Evolutionary conservation across 37 sponge, comb jelly and placozoan species (phyloP), one percentile per base, ranked within the genome.

Genomic region (Mnemiopsis leidyi): DNA sequence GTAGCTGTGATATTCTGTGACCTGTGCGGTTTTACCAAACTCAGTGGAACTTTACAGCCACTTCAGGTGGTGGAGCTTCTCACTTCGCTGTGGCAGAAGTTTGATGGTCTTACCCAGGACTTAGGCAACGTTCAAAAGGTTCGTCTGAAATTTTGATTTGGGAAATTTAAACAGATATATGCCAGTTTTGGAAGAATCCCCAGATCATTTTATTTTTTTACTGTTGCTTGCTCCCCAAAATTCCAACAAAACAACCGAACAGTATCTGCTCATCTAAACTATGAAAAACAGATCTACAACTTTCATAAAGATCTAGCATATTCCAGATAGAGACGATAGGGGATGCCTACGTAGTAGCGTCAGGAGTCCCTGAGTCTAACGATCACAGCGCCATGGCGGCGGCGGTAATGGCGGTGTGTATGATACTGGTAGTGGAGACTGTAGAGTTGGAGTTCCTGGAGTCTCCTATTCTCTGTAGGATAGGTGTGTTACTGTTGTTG

Each of bases 1-100:
- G 82, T 79, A 26, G 82, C 82, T 9, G 82, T 79, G 82, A 79
- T 79, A 35, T 79, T 79, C 82, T 36, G 82, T 79, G 82, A 79
- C 23, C 38, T 79, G 38, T 79, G 82, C 37, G 82, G 82, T 13
- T 79, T 79, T 26, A 79, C 82, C 36, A 31, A 79, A 26, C 18
- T 79, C 34, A 35, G 37, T 34, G 38, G 38, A 5, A 35, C 28
- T 34, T 38, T 79, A 2, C 28, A 79, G 38, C 82, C 82, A 23
- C 82, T 79, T 13, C 82, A 79, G 36, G 82, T 79, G 7, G 82
- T 79, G 36, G 82, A 79, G 21, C 82, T 79, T 1, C 23, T 79
- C 37, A 79, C 82, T 23, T 79, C 37, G 23, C 36, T 79, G 3
- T 79, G 82, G 82, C 37, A 79, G 82, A 79, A 79, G 82, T 79